Evolutionary conservation across 1,140 invertebrate genomes (phyloP), one percentile per base, ranked within the genome.

Genomic region (Lasioglossum baleicum): DNA sequence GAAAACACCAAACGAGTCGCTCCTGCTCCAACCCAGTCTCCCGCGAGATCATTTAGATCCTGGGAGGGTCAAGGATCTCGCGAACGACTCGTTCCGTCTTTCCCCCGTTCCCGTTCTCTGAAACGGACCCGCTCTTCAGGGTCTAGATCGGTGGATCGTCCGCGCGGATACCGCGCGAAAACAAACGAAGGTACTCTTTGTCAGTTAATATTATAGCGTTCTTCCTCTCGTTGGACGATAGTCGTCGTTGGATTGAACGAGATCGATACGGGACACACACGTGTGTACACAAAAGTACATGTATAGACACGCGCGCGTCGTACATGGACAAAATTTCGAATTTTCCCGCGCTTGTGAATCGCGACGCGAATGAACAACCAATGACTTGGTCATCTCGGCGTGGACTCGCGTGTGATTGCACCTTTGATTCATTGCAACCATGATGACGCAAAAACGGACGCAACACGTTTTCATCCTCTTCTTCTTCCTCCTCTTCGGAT

Each of bases 251-350:
- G 77, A 76, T 74, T 84, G 85, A 87, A 83, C 60, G 26, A 83
- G 66, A 51, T 84, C 83, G 83, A 88, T 86, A 86, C 82, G 75
- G 17, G 71, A 76, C 73, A 70, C 75, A 11, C 11, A 8, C 15
- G 65, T 74, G n/a, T 73, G 51, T 20, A 42, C 72, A 35, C 65
- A 66, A 42, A n/a, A n/a, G n/a, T n/a, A 42, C 63, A 7, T 65
- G 44, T 70, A 66, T 74, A 15, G 69, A 75, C 60, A 66, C 6
- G 65, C 51, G 22, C 73, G 51, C 15, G 26, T 72, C 15, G 31
- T 78, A 40, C 66, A 66, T 61, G 72, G 51, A 80, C 63, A 61
- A 72, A 66, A 61, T 44, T 68, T 56, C 11, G 7, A 0, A n/a
- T 5, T 42, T 15, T n/a, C 40, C 15, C 48, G 26, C 60, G 17